Base-by-base conservation (phyloP, 2,888 invertebrate genomes). In the Priocnemis perturbator region DNA sequence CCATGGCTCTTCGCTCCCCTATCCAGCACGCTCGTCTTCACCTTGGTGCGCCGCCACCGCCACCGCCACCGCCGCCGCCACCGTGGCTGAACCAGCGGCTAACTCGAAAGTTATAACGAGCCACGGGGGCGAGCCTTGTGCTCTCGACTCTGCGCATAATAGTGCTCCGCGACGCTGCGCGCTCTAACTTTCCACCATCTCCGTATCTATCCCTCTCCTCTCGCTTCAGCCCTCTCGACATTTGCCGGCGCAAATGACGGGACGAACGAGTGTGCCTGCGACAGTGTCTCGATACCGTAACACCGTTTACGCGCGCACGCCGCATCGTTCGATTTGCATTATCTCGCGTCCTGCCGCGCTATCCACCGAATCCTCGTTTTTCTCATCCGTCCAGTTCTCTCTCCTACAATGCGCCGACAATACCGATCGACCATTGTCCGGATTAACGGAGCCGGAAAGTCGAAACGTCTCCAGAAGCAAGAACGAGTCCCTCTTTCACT, bases 41-140 rank as follows among this genome's bases (percentile, higher is more conserved):
- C 82, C 82, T 83, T 83, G 72, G 37, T 37, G 7, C 37, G 37
- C 37, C 37, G 37, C 37, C 37, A 37, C 37, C 11, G 14, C 7
- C 37, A 26, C 26, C 26, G 26, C 3, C 3, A 11, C 37, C 37
- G 14, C 7, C 37, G 37, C 11, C 37, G 37, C 7, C 11, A 11
- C 37, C 37, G 37, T 80, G 75, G 74, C 79, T 67, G 67, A 84
- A 81, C 81, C 82, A 81, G 72, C 79, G 82, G 83, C 81, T 74
- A 83, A 85, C 84, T 84, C 79, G 64, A 77, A 84, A 85, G 81
- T 86, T 84, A 85, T 85, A 84, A 86, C 84, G 83, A 85, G 81
- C 82, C 81, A 71, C 74, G 71, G 71, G 78, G 73, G 76, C 72
- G 80, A 79, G 70, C 73, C 69, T 76, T 73, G 77, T 75, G 75